phyloP scores from a whole-genome alignment of 1,140 invertebrate genomes.

The Zaprionus ornatus region DNA sequence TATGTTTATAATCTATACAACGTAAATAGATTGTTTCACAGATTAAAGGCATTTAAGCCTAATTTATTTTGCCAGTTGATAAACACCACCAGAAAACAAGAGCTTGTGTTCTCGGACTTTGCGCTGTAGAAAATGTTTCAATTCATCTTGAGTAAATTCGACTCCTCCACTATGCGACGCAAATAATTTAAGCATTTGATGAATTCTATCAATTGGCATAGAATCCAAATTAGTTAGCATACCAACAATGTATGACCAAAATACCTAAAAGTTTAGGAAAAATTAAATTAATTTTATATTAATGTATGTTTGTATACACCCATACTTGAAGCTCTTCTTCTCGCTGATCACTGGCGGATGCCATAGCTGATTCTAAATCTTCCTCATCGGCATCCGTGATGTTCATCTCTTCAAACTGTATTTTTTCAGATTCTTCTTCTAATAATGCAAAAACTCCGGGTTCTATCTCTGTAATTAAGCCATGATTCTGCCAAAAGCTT shows the following conservation, averaged over 20 bases:
- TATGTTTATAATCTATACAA: too few species aligned
- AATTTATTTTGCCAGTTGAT: conserved; percentile 91
- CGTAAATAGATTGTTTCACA: too few species aligned
- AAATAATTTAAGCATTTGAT: conserved; percentile 99
- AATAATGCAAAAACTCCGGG: conserved; percentile 91
- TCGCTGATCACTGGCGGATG: conserved; percentile 95
- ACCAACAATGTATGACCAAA: conserved; percentile 98
- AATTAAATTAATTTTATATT: not conserved
- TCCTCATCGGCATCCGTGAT: conserved; percentile 93
- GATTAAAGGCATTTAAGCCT: too few species aligned
- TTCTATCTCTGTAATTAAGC: conserved; percentile 90
- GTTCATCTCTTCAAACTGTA: conserved; percentile 83
- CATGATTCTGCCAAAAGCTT: conserved; percentile 95
- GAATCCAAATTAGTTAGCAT: conserved; percentile 98
- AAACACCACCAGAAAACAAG: conserved; percentile 92
- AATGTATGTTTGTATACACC: conserved; percentile 33
- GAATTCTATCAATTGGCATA: conserved; percentile 95
- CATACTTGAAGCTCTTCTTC: conserved; percentile 93
- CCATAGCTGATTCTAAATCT: conserved; percentile 96
- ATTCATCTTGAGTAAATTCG: conserved; percentile 94
- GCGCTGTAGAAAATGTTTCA: conserved; percentile 94
- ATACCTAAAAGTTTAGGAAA: conserved; percentile 85
- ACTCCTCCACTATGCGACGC: conserved; percentile 93
- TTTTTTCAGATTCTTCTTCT: conserved; percentile 88
- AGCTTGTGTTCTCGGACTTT: conserved; percentile 96